Evolutionary conservation across 1,140 invertebrate genomes (phyloP).

Genomic region (Papilio polytes): DNA sequence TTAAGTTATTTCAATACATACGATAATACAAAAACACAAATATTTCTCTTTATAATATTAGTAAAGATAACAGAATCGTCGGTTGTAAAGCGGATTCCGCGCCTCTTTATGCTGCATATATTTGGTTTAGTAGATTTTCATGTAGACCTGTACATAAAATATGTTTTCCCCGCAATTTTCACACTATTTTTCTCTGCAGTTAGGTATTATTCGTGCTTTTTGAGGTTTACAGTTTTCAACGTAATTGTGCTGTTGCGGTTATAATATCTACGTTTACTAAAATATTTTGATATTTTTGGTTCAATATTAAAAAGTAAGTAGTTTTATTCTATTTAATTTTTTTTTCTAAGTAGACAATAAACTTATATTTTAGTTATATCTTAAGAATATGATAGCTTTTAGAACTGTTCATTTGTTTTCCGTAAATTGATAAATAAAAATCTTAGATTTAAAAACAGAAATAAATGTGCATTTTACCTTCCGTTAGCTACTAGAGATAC

Average conservation of each 20-base stretch:
- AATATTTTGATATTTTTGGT: too few relatives aligned
- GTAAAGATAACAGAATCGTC: not conserved
- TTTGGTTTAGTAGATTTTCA: slow-evolving; percentile 62
- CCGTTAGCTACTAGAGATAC: not conserved
- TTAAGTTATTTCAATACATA: not conserved
- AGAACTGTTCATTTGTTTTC: too few relatives aligned
- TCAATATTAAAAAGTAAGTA: too few relatives aligned
- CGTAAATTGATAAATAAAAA: too few relatives aligned
- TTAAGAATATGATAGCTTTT: too few relatives aligned
- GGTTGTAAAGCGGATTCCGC: slow-evolving; percentile 36
- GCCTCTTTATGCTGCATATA: slow-evolving; percentile 59
- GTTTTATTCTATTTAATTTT: too few relatives aligned
- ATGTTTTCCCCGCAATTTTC: slow-evolving; percentile 48
- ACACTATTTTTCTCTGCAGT: slow-evolving; percentile 36
- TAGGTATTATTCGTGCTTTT: slow-evolving; percentile 28
- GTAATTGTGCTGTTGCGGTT: not conserved
- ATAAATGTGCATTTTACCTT: not conserved
- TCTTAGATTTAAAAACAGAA: not conserved
- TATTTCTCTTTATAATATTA: too few relatives aligned
- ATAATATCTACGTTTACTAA: not conserved
- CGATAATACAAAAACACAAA: too few relatives aligned
- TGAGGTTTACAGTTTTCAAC: not conserved
- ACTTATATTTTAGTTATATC: too few relatives aligned
- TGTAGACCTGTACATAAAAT: slow-evolving; percentile 66
- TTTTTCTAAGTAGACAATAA: too few relatives aligned